phyloP scores from a whole-genome alignment of 2,888 invertebrate genomes.

The Deladenus siricidicola region DNA sequence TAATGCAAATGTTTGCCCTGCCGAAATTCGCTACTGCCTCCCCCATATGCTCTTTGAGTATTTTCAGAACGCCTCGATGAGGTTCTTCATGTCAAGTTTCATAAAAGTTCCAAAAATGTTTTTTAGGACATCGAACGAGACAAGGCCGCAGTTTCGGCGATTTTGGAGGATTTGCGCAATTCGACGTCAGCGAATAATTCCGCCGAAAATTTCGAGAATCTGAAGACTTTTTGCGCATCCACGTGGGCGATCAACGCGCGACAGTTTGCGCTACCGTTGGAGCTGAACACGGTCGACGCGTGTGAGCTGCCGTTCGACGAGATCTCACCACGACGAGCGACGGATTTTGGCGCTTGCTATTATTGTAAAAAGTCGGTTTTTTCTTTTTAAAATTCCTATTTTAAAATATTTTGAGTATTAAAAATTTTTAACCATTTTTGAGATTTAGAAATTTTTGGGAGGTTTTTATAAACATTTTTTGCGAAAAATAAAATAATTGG shows the following conservation, averaged over 20 bases:
- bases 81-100: neutral
- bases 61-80: neutral
- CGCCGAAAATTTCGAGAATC: conserved; percentile 3
- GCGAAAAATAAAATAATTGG: too few species aligned
- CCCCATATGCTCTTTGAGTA: too few species aligned
- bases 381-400: too few species aligned
- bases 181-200: neutral
- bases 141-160: conserved; percentile 2
- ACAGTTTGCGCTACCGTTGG: conserved; percentile 11
- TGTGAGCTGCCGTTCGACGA: conserved; percentile 19
- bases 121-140: conserved; percentile 4
- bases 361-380: conserved; percentile 13
- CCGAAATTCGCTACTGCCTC: too few species aligned
- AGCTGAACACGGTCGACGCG: conserved; percentile 2
- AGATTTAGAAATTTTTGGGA: too few species aligned
- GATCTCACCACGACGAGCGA: neutral
- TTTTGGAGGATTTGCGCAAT: neutral
- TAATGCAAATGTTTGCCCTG: too few species aligned
- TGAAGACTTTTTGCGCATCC: conserved; percentile 8
- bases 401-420: too few species aligned
- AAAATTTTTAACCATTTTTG: too few species aligned
- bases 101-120: neutral
- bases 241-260: conserved; percentile 13
- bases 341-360: conserved; percentile 3
- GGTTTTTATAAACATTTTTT: too few species aligned